These are phyloP conservation scores for Calliopsis andreniformis DNA, from an alignment of 1,140 invertebrate genomes.

Conservation along the genomic window DNA sequence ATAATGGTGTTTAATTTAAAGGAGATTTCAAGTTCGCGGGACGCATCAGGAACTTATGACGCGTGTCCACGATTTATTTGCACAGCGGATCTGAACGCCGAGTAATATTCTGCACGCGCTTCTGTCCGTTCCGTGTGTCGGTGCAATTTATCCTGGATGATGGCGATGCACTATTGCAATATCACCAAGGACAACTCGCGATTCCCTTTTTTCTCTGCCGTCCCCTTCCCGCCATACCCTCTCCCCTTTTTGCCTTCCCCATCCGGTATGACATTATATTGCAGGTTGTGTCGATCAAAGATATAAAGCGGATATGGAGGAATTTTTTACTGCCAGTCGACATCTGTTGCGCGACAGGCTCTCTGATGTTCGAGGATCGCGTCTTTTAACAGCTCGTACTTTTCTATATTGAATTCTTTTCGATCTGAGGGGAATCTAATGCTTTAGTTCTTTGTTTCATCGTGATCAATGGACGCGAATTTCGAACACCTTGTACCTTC, in stretches of 20 bases:
- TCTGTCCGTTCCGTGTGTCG: slow-evolving; percentile 37
- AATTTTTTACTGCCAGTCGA: slow-evolving; percentile 9
- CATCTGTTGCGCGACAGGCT: neutral
- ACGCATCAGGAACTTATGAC: slow-evolving; percentile 16
- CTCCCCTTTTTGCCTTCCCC: neutral
- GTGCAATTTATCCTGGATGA: slow-evolving; percentile 56
- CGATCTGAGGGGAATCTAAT: too few species aligned
- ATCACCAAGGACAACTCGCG: slow-evolving; percentile 48
- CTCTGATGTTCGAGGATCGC: neutral
- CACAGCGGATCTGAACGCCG: slow-evolving; percentile 37
- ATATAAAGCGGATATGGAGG: slow-evolving; percentile 15
- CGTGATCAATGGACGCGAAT: too few species aligned
- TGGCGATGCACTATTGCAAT: slow-evolving; percentile 51
- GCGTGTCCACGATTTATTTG: slow-evolving; percentile 38
- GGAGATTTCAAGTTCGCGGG: slow-evolving; percentile 7
- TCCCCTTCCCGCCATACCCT: too few species aligned
- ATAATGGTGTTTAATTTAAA: slow-evolving; percentile 11
- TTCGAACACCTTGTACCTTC: too few species aligned
- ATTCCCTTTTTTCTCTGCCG: slow-evolving; percentile 36
- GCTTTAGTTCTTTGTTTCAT: too few species aligned
- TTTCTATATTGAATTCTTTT: neutral
- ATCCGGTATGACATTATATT: slow-evolving; percentile 7
- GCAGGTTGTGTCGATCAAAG: slow-evolving; percentile 12
- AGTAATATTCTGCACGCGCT: slow-evolving; percentile 50
- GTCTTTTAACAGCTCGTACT: neutral